A percentile compares a stretch with the other conserved stretches of the same genome.
Conservation (phyloP, 2,888 invertebrate genomes). For the Onthophagus sagittarius region DNA sequence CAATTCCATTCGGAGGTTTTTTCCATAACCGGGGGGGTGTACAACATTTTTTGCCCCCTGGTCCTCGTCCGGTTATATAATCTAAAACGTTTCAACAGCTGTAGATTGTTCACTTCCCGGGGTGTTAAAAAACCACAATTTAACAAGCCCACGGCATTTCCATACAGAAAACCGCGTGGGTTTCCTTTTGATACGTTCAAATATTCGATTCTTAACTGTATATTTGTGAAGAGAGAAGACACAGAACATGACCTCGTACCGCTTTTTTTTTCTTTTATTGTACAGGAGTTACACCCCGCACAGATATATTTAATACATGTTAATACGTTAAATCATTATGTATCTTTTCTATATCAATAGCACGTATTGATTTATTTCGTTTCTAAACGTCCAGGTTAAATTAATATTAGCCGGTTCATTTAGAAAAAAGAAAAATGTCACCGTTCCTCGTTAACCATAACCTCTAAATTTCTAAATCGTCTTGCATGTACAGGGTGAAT, state of each 20-base stretch:
- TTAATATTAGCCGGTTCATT: background rate
- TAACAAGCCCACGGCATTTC: slow-evolving; percentile 10
- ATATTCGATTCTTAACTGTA: slow-evolving; percentile 7
- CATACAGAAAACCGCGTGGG: slow-evolving; percentile 11
- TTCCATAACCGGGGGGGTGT: slow-evolving; percentile 7
- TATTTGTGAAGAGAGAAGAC: background rate
- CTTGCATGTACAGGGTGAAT: too few species aligned
- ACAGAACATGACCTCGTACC: slow-evolving; percentile 5
- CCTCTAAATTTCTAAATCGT: background rate
- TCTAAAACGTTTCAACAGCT: slow-evolving; percentile 46
- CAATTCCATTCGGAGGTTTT: slow-evolving; percentile 10
- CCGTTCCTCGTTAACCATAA: background rate
- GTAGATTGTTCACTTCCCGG: slow-evolving; percentile 33
- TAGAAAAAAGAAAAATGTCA: background rate
- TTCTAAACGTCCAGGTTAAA: too few species aligned
- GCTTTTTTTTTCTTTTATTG: background rate
- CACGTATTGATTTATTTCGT: too few species aligned
- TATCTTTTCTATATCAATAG: too few species aligned
- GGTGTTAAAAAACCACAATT: slow-evolving; percentile 6
- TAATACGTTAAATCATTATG: too few species aligned
- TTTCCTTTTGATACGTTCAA: background rate
- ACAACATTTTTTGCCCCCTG: slow-evolving; percentile 25
- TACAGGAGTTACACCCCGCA: slow-evolving; percentile 7
- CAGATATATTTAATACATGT: background rate
- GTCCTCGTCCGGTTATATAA: slow-evolving; percentile 44